phyloP scores from a whole-genome alignment of 2,888 invertebrate species.

The Oscheius sp. region DNA sequence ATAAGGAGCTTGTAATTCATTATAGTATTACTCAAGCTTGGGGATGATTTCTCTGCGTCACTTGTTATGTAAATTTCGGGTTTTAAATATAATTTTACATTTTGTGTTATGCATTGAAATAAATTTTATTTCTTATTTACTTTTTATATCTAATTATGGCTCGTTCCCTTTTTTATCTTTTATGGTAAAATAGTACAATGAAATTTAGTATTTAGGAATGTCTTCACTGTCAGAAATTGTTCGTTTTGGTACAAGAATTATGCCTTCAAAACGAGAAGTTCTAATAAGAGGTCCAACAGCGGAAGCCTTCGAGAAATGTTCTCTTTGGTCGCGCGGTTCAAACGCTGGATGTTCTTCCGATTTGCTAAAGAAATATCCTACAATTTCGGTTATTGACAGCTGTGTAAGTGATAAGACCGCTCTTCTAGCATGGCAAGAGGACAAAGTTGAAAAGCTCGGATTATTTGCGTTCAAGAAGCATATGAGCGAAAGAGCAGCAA shows the following conservation, averaged over 20 bases:
- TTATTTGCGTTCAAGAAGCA: not conserved
- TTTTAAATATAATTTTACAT: not conserved
- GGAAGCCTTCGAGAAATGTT: not conserved
- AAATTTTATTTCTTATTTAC: conserved; percentile 3
- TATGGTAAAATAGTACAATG: not conserved
- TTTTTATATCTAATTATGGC: not conserved
- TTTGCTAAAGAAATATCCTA: not conserved
- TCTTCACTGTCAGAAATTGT: not conserved
- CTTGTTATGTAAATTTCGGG: not conserved
- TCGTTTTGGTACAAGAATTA: not conserved
- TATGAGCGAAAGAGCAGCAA: not conserved
- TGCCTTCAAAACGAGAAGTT: not conserved
- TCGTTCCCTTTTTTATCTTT: conserved; percentile 4
- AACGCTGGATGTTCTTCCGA: not conserved
- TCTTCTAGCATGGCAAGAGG: conserved; percentile 12
- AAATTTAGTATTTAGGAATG: not conserved
- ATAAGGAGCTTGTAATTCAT: conserved; percentile 50
- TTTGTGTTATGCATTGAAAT: not conserved
- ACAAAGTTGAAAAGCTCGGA: not conserved
- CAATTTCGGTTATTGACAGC: not conserved
- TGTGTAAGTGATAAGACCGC: conserved; percentile 16
- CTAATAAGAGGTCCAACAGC: not conserved
- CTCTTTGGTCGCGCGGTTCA: not conserved
- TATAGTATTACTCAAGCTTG: conserved; percentile 60
- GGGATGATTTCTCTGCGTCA: conserved; percentile 42